These are phyloP conservation scores for Linepithema humile DNA, from an alignment of 1,140 invertebrate genomes.

Conservation along the genomic window DNA sequence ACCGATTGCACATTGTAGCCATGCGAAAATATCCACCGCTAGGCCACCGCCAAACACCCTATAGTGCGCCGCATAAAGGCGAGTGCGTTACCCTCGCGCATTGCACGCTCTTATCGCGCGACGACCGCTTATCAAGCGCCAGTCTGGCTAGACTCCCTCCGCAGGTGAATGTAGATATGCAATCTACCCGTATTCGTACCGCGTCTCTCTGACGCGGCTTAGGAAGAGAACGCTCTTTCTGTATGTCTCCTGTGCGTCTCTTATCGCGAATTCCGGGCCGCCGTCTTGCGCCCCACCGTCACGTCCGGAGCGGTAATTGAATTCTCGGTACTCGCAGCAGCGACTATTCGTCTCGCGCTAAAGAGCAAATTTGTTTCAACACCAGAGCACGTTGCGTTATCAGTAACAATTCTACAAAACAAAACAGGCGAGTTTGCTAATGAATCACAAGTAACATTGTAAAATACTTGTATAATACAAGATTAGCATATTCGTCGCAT, in stretches of 20 bases:
- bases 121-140: constrained; percentile 76
- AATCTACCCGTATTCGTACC: constrained; percentile 45
- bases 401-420: constrained; percentile 23
- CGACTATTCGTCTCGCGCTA: constrained; percentile 36
- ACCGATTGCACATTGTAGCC: constrained; percentile 15
- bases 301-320: constrained; percentile 66
- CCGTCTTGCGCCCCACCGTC: constrained; percentile 57
- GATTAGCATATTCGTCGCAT: not conserved
- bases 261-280: constrained; percentile 72
- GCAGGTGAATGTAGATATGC: constrained; percentile 73
- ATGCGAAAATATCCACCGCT: constrained; percentile 33
- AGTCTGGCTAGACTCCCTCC: constrained; percentile 72
- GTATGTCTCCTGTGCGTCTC: constrained; percentile 48
- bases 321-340: constrained; percentile 62
- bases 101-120: constrained; percentile 72
- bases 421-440: not conserved
- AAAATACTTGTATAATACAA: not conserved
- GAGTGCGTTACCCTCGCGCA: constrained; percentile 74
- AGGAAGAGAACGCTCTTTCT: constrained; percentile 68
- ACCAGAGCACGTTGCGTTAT: constrained; percentile 1
- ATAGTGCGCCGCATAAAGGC: constrained; percentile 20
- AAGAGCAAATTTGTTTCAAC: constrained; percentile 41
- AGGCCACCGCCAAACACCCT: constrained; percentile 35
- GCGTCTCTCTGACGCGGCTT: constrained; percentile 52
- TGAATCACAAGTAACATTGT: constrained; percentile 6